A percentile compares a stretch with the other conserved stretches of the same genome.
Conservation (phyloP, 2,888 invertebrate species). For the Thecocarcelia acutangulata region DNA sequence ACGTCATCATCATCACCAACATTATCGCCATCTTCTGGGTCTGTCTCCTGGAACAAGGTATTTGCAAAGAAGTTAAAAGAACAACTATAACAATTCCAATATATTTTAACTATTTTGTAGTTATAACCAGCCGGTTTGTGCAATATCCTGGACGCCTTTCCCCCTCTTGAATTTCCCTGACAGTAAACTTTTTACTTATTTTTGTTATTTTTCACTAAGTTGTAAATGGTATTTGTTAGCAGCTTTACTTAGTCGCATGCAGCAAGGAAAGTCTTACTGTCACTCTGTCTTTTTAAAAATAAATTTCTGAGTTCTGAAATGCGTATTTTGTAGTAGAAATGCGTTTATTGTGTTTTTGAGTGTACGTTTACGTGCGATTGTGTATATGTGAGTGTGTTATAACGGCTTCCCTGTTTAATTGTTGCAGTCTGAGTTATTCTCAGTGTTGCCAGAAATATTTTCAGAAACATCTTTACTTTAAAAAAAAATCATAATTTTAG, state of each 20-base stretch:
- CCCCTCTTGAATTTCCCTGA: conserved; percentile 26
- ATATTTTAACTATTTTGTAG: conserved; percentile 40
- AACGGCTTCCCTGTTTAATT: conserved; percentile 30
- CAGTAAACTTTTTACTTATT: not conserved
- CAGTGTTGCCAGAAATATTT: too few species aligned
- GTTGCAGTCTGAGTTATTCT: conserved; percentile 24
- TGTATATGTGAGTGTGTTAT: not conserved
- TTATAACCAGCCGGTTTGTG: conserved; percentile 17
- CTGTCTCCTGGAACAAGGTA: conserved; percentile 32
- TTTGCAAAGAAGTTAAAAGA: conserved; percentile 22
- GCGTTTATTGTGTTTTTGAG: not conserved
- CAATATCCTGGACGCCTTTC: conserved; percentile 35
- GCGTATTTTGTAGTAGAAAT: conserved; percentile 13
- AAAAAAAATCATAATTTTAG: too few species aligned
- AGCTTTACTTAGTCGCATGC: conserved; percentile 42
- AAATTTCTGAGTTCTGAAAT: conserved; percentile 27
- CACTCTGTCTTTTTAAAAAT: conserved; percentile 10
- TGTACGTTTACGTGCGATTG: not conserved
- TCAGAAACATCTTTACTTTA: too few species aligned
- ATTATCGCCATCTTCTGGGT: too few species aligned
- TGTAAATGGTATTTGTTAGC: conserved; percentile 7
- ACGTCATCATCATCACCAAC: conserved; percentile 9
- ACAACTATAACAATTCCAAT: conserved; percentile 13
- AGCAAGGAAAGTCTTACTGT: conserved; percentile 42
- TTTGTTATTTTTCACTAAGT: not conserved